These are phyloP conservation scores for Polydrusus pterygomalis DNA, from an alignment of 2,888 invertebrate genomes.

Conservation along the genomic window DNA sequence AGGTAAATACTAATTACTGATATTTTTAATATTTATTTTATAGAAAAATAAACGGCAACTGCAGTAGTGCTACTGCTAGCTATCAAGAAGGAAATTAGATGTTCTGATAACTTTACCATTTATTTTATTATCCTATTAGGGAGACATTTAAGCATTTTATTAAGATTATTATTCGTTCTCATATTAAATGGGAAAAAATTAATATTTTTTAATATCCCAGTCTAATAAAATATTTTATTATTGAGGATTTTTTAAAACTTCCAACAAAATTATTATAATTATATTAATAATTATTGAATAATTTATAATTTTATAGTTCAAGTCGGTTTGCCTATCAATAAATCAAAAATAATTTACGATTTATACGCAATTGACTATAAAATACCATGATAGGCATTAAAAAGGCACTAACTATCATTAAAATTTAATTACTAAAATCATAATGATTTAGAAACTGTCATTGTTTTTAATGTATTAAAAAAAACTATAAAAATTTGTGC, in stretches of 20 bases:
- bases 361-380: conserved; percentile 11
- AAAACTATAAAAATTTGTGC: no score
- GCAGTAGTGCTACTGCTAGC: no score
- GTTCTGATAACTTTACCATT: no score
- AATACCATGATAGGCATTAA: neutral
- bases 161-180: conserved; percentile 1
- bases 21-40: no score
- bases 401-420: neutral
- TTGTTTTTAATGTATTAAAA: neutral
- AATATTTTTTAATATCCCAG: neutral
- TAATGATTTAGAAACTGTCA: neutral
- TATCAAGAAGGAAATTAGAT: no score
- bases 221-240: conserved; percentile 12
- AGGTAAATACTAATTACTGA: no score
- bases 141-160: neutral
- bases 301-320: conserved; percentile 10
- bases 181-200: neutral
- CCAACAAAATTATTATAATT: conserved; percentile 21
- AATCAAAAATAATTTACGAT: conserved; percentile 18
- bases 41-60: no score
- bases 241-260: conserved; percentile 5
- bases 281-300: conserved; percentile 21
- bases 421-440: neutral
- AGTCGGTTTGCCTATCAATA: conserved; percentile 8
- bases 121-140: no score